These are phyloP conservation scores for Protosalanx chinensis DNA, from an alignment of 2,797 vertebrate species.

Conservation along the genomic window DNA sequence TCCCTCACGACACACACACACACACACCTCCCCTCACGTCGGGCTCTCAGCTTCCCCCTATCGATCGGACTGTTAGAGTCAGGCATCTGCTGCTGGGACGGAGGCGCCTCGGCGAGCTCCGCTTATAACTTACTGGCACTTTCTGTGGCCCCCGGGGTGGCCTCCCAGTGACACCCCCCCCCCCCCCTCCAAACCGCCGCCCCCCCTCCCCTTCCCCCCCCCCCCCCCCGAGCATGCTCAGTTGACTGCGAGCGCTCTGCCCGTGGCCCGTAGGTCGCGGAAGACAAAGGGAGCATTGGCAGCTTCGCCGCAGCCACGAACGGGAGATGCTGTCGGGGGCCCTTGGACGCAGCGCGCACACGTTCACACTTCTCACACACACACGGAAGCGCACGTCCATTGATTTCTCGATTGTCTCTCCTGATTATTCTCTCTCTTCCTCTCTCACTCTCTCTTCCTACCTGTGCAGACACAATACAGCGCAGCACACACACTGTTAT, in stretches of 20 bases:
- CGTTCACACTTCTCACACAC: not conserved
- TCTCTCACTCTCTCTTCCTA: no score
- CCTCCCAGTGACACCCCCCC: not conserved
- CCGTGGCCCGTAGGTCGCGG: constrained; percentile 59
- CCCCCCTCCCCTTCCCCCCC: no score
- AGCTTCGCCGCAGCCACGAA: constrained; percentile 66
- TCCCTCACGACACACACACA: constrained; percentile 41
- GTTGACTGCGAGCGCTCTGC: constrained; percentile 64
- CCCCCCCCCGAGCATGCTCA: constrained; percentile 44
- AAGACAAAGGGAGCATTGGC: constrained; percentile 64
- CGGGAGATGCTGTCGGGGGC: constrained; percentile 59
- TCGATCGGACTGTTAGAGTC: constrained; percentile 59
- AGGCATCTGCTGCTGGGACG: constrained; percentile 27
- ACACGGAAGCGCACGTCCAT: not conserved
- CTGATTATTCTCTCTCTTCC: no score
- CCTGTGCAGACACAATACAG: no score
- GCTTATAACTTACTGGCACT: constrained; percentile 63
- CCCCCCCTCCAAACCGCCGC: no score
- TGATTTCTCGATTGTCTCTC: not conserved
- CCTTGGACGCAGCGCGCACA: constrained; percentile 36
- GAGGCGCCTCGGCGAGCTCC: constrained; percentile 45
- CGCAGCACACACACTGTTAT: no score
- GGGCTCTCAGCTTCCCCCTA: constrained; percentile 51
- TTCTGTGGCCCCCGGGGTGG: constrained; percentile 63
- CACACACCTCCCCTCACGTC: constrained; percentile 36